Conservation (phyloP, 2,113 vertebrate genomes). For the Corythaixoides concolor region DNA sequence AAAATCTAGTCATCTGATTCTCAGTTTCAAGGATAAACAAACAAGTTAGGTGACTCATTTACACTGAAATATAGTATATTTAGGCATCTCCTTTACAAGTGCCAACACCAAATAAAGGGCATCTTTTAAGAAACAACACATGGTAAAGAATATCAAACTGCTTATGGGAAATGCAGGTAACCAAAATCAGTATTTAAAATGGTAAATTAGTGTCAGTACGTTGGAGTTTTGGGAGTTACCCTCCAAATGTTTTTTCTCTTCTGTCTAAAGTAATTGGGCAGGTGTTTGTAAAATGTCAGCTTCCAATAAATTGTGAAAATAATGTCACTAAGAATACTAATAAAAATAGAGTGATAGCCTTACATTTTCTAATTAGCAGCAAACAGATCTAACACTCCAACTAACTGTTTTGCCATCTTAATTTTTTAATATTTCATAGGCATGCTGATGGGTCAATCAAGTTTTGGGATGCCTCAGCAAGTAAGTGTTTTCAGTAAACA, state of each 20-base stretch:
- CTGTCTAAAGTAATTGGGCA: not conserved
- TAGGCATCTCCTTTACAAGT: not conserved
- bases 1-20: not conserved
- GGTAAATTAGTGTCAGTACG: not conserved
- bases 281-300: fast-evolving
- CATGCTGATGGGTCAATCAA: conserved; percentile 98
- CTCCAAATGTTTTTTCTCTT: not conserved
- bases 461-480: conserved; percentile 99
- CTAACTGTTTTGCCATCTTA: not conserved
- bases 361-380: not conserved
- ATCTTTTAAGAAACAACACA: not conserved
- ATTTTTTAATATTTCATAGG: conserved; percentile 70
- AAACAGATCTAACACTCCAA: not conserved
- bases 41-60: not conserved
- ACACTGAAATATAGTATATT: not conserved
- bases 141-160: not conserved
- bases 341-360: not conserved
- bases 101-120: not conserved
- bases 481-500: conserved; percentile 74
- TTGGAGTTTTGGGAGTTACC: not conserved
- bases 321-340: not conserved
- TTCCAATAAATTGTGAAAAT: not conserved
- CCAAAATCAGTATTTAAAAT: not conserved
- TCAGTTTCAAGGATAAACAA: not conserved
- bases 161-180: not conserved